A percentile compares a stretch with the other conserved stretches of the same genome.
phyloP scores from a whole-genome alignment of 2,113 vertebrate species.

The Megaleporinus macrocephalus region DNA sequence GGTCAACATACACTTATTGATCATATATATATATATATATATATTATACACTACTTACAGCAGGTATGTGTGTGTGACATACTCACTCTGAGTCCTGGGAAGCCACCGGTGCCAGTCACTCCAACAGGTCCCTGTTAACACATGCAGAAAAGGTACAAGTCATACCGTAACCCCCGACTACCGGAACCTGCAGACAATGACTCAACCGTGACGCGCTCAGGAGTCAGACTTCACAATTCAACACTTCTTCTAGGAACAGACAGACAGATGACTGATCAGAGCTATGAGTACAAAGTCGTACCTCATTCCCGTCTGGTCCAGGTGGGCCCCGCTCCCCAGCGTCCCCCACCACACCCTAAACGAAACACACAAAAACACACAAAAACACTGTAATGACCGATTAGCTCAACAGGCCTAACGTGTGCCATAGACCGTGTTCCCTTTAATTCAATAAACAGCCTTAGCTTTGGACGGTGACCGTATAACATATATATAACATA shows the following conservation, averaged over 20 bases:
- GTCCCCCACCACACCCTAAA: slow-evolving; percentile 88
- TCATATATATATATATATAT: too few relatives aligned
- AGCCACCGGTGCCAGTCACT: slow-evolving; percentile 87
- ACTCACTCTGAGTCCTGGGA: slow-evolving; percentile 95
- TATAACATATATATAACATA: too few relatives aligned
- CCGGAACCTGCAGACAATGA: not conserved
- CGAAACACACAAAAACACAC: not conserved
- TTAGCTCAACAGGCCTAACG: too few relatives aligned
- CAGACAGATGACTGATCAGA: too few relatives aligned
- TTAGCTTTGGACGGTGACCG: too few relatives aligned
- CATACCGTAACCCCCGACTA: not conserved
- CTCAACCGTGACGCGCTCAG: not conserved
- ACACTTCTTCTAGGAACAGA: not conserved
- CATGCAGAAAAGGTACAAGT: slow-evolving; percentile 28
- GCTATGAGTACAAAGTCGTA: slow-evolving; percentile 68
- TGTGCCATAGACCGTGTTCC: too few relatives aligned
- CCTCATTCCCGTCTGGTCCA: slow-evolving; percentile 92
- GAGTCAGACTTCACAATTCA: not conserved
- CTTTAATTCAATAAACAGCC: too few relatives aligned
- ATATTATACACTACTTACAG: too few relatives aligned
- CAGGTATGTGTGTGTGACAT: too few relatives aligned
- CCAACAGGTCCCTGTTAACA: slow-evolving; percentile 87
- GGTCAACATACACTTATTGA: too few relatives aligned
- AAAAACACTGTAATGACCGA: too few relatives aligned
- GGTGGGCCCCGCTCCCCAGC: slow-evolving; percentile 89